Conservation (phyloP, 1,140 invertebrate species). For the Lanistes nyassanus region DNA sequence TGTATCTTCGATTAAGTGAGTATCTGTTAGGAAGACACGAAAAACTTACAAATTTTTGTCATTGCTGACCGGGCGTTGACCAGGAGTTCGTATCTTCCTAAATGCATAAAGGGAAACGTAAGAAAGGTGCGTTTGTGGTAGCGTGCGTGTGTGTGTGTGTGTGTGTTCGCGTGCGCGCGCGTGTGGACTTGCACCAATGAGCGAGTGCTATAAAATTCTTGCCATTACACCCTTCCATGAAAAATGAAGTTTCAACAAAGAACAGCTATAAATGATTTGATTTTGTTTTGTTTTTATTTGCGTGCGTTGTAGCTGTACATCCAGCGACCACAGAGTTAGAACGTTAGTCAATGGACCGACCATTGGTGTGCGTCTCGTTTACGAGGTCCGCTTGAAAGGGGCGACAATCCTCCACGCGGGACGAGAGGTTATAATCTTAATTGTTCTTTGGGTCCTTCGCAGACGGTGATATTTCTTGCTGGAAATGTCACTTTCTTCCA, state of each 20-base stretch:
- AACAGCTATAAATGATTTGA: not conserved
- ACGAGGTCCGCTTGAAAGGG: not conserved
- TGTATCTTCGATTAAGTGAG: not conserved
- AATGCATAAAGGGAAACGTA: not conserved
- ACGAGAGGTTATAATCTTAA: not conserved
- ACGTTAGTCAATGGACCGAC: not conserved
- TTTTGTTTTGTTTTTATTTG: not conserved
- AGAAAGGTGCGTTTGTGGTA: not conserved
- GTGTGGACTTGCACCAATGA: not conserved
- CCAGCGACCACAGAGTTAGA: not conserved
- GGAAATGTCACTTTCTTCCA: not conserved
- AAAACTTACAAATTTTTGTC: not conserved
- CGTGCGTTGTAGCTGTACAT: not conserved
- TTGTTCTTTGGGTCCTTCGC: not conserved
- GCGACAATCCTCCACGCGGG: not conserved
- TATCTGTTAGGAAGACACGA: not conserved
- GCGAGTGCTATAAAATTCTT: not conserved
- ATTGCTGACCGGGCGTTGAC: not conserved
- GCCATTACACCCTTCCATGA: not conserved
- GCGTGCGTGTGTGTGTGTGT: constrained; percentile 12
- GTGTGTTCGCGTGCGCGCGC: constrained; percentile 1
- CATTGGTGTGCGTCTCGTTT: not conserved
- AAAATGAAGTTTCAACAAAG: not conserved
- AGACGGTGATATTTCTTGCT: not conserved
- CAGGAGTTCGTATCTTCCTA: not conserved